phyloP scores from a whole-genome alignment of 53 echinoderm and acorn worm genomes.

The Crossaster papposus region DNA sequence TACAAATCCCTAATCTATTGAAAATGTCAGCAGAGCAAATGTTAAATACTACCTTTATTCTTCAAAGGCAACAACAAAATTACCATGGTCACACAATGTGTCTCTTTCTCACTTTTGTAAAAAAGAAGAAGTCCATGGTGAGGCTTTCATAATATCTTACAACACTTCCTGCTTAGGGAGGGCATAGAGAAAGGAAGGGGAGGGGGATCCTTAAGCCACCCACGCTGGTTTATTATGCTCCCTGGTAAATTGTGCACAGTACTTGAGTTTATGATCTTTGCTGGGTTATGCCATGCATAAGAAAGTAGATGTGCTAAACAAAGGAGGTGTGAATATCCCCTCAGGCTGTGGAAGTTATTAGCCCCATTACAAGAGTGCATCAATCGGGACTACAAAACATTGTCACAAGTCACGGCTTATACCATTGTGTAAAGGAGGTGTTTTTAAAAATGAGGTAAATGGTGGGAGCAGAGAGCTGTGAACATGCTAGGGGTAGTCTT shows the following conservation, averaged over 20 bases:
- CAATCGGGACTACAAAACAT: neutral
- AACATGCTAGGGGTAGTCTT: too few relatives aligned
- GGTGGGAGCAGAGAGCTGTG: neutral
- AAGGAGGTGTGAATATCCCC: constrained; percentile 34
- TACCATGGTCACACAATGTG: too few relatives aligned
- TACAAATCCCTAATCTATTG: too few relatives aligned
- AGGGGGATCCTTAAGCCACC: neutral
- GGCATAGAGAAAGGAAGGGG: neutral
- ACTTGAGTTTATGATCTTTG: constrained; percentile 8
- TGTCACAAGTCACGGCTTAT: neutral
- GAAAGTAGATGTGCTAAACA: constrained; percentile 10
- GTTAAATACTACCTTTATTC: too few relatives aligned
- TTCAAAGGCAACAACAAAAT: too few relatives aligned
- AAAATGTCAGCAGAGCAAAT: too few relatives aligned
- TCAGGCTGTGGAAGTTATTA: neutral
- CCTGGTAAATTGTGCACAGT: neutral
- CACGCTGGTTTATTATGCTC: constrained; percentile 12
- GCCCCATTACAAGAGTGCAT: constrained; percentile 6
- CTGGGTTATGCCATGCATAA: neutral
- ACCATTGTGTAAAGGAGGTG: constrained; percentile 36
- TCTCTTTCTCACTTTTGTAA: too few relatives aligned
- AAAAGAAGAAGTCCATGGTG: too few relatives aligned
- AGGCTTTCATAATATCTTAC: neutral
- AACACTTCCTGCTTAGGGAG: neutral
- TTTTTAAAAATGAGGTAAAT: neutral